Base-by-base conservation (phyloP, 2,888 invertebrate genomes). In the Hymenopus coronatus region DNA sequence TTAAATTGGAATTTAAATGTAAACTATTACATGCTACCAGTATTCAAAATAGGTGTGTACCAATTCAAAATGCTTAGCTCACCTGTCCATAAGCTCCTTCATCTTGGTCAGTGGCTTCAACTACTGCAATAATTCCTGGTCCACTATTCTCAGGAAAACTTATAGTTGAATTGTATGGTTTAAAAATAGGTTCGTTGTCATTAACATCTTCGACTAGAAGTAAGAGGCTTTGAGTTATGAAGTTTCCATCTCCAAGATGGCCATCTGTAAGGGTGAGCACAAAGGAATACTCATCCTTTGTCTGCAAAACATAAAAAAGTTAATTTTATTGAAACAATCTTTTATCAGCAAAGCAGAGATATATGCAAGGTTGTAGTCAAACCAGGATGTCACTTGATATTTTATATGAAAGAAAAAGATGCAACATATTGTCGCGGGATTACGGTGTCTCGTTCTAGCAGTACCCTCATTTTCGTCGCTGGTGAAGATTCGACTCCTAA, bases 51-150 rank as follows among this genome's bases (percentile, higher is more conserved):
- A 28, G 82, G 82, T 20, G 20, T 20, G 20, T 8, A 54, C 14
- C 20, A 15, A 28, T 28, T 27, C 3, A 82, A 28, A n/a, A 14
- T 33, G 85, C 27, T 20, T 90, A 90, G 82, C 86, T 91, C 93
- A 95, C 97, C 94, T 98, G 98, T 83, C 98, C 98, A 92, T 98
- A 98, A 82, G 98, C 97, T 85, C 98, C 98, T 94, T 98, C 97
- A 92, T 98, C 98, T 88, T 96, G 95, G 93, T 98, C 98, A 7
- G 96, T 97, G 20, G 98, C 98, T 94, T 98, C 97, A 40, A 98
- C 95, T 2, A 97, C 96, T 25, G 96, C 95, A 85, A 98, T 94
- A 90, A 97, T 94, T 28, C 97, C 96, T 0, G 97, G 97, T 9
- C 94, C 93, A 88, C 97, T 96, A 93, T 98, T 96, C 94, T 98